Evolutionary conservation across 2,888 invertebrate genomes (phyloP).

Genomic region (Zygaena filipendulae): DNA sequence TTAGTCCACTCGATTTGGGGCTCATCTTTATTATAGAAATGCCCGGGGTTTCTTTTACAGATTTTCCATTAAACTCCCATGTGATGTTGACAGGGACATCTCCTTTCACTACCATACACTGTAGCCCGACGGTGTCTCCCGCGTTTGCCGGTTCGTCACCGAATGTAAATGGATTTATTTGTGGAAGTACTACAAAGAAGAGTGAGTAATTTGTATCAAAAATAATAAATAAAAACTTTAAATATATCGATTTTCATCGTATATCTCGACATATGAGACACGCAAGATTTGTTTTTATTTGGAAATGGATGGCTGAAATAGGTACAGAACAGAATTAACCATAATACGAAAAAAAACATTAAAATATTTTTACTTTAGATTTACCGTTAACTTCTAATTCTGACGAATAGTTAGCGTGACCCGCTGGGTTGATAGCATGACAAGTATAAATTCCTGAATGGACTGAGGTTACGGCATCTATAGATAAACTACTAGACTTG

Average conservation of each 20-base stretch:
- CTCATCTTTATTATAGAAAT: not conserved
- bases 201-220: too few species aligned
- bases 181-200: conserved; percentile 22
- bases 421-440: conserved; percentile 75
- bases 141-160: conserved; percentile 76
- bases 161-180: conserved; percentile 78
- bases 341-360: conserved; percentile 8
- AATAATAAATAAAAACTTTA: too few species aligned
- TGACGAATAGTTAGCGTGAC: conserved; percentile 72
- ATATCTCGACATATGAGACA: too few species aligned
- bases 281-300: too few species aligned
- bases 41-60: conserved; percentile 21
- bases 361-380: conserved; percentile 16
- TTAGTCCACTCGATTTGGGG: conserved; percentile 57
- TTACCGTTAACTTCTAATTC: conserved; percentile 79
- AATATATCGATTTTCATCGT: too few species aligned
- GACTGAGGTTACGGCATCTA: conserved; percentile 77
- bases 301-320: not conserved
- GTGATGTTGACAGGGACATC: conserved; percentile 80
- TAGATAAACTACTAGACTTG: conserved; percentile 75
- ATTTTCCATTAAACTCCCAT: conserved; percentile 71
- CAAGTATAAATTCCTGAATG: conserved; percentile 83
- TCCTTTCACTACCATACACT: conserved; percentile 79
- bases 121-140: conserved; percentile 74
- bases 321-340: not conserved